Conservation (phyloP, 2,888 invertebrate species). For the Apamea sordens region DNA sequence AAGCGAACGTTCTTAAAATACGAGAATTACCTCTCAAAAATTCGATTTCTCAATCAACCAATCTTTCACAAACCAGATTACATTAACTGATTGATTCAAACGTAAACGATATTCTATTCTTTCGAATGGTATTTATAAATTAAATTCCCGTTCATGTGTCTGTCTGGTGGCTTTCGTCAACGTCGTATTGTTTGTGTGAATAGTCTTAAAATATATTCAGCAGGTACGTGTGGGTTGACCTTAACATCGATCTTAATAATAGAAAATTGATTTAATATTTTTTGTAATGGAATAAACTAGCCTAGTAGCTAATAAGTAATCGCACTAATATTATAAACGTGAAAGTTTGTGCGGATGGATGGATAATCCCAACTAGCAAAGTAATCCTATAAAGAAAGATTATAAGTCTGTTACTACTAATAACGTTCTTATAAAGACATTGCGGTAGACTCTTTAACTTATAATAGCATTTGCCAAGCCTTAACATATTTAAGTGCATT, state of each 20-base stretch:
- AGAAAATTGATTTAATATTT: not conserved
- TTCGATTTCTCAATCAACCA: constrained; percentile 3
- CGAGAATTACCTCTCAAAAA: not conserved
- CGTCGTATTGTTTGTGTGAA: constrained; percentile 25
- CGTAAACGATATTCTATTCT: constrained; percentile 20
- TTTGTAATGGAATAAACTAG: not conserved
- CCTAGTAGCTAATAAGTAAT: no score
- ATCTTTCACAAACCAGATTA: constrained; percentile 9
- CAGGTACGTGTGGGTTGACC: not conserved
- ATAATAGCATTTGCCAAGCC: no score
- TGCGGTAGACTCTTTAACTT: no score
- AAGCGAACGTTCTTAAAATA: not conserved
- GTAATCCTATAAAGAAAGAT: no score
- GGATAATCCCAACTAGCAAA: no score
- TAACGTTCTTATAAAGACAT: no score
- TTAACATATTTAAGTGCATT: no score
- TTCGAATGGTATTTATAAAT: constrained; percentile 14
- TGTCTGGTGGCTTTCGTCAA: constrained; percentile 21
- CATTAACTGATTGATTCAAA: constrained; percentile 25
- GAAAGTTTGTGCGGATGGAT: no score
- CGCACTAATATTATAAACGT: no score
- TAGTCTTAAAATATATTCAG: constrained; percentile 10
- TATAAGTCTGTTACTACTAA: no score
- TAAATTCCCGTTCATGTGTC: not conserved
- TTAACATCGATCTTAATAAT: not conserved